These are phyloP conservation scores for Crocidura indochinensis DNA, from an alignment of 2,797 vertebrate species.

Conservation along the genomic window DNA sequence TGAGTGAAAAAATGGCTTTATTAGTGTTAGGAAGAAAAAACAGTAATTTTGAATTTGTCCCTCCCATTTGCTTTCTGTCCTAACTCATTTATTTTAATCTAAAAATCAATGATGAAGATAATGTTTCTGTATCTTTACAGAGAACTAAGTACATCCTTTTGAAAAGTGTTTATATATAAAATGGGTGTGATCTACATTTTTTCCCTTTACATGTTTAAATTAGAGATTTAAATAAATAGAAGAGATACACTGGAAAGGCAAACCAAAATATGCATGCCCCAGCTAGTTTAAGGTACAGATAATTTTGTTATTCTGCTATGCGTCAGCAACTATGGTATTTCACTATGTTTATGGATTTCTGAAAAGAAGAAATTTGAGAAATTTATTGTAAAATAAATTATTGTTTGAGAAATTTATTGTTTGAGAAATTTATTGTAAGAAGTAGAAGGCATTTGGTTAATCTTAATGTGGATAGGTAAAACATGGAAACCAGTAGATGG, in stretches of 20 bases:
- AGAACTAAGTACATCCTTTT: constrained; percentile 46
- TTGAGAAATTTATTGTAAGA: not conserved
- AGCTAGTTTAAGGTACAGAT: not conserved
- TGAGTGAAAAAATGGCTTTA: constrained; percentile 14
- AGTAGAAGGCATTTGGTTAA: not conserved
- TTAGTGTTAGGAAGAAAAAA: constrained; percentile 38
- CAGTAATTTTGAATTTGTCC: not conserved
- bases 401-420: not conserved
- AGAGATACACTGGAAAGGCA: constrained; percentile 9
- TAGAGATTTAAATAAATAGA: constrained; percentile 9
- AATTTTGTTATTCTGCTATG: too few relatives aligned
- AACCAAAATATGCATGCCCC: not conserved
- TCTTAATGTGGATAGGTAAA: not conserved
- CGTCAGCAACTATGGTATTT: not conserved
- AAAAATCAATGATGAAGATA: too few relatives aligned
- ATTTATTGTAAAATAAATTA: not conserved
- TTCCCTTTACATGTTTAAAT: not conserved
- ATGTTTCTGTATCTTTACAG: constrained; percentile 23
- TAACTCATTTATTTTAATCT: not conserved
- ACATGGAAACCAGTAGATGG: not conserved
- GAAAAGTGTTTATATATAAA: constrained; percentile 16
- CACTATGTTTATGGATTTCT: not conserved
- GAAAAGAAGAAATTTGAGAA: not conserved
- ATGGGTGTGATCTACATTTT: not conserved
- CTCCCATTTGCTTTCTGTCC: not conserved